Evolutionary conservation across 1,140 invertebrate genomes (phyloP).

Genomic region (Psilanteris sp.): DNA sequence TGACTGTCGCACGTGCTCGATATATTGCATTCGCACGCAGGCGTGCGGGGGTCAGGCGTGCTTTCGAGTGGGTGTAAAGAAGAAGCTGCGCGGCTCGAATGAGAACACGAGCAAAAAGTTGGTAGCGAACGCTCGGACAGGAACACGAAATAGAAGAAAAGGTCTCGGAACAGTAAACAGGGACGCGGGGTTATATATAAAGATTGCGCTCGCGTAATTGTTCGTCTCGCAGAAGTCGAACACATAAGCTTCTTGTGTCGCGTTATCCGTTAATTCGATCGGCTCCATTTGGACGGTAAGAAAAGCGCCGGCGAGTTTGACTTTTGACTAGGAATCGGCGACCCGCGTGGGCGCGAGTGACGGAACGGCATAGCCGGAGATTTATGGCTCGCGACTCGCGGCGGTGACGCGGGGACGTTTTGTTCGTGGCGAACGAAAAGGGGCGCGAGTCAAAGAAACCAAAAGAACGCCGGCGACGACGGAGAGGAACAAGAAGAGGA

Average conservation of each 20-base stretch:
- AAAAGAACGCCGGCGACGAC: slow-evolving; percentile 38
- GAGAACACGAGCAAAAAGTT: slow-evolving; percentile 36
- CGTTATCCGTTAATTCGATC: too few species aligned
- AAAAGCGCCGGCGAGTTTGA: too few species aligned
- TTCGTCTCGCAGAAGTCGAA: too few species aligned
- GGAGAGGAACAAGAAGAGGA: slow-evolving; percentile 56
- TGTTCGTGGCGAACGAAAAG: too few species aligned
- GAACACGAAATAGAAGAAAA: slow-evolving; percentile 52
- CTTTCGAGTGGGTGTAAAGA: slow-evolving; percentile 68
- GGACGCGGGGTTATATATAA: slow-evolving; percentile 42
- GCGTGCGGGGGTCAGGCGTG: slow-evolving; percentile 5
- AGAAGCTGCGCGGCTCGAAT: slow-evolving; percentile 26
- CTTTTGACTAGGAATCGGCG: too few species aligned
- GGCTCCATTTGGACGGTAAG: too few species aligned
- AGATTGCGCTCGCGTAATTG: slow-evolving; percentile 1
- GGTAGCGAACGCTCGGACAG: slow-evolving; percentile 30
- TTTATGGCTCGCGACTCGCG: slow-evolving; percentile 69
- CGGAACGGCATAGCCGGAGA: slow-evolving; percentile 64
- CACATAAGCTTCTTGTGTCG: too few species aligned
- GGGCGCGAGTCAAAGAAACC: too few species aligned
- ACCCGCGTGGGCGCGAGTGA: slow-evolving; percentile 44
- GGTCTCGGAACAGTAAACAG: slow-evolving; percentile 45
- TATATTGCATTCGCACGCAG: slow-evolving; percentile 65
- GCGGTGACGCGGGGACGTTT: slow-evolving; percentile 67
- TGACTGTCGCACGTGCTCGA: slow-evolving; percentile 71